Evolutionary conservation across 2,888 invertebrate genomes (phyloP), one percentile per base, ranked within the genome.

Genomic region (Orchesella flavescens): DNA sequence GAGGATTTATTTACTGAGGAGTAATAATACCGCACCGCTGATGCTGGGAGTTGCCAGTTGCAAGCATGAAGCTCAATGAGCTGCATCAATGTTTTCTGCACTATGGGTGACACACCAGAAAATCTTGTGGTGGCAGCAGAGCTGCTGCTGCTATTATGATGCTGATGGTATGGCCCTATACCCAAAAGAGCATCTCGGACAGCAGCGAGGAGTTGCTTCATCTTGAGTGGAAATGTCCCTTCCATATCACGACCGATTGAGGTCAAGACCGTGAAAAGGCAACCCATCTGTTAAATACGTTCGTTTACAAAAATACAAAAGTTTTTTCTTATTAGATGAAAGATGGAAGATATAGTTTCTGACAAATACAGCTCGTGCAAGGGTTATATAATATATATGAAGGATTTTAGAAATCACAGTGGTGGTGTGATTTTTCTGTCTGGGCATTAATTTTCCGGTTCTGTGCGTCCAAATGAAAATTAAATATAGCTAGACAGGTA

Each of bases 61-160:
- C 95, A 95, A 0, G 97, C 96, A 90, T 96, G 95, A 79, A 97
- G 92, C 90, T 97, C 97, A 88, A 97, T 96, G 80, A 97, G 92
- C 91, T 97, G 97, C 85, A 97, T 92, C 82, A 97, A 92, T 1
- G 96, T 96, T 90, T 95, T 95, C 88, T 95, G 93, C 85, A 95
- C 94, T 87, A 94, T 93, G 2, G 95, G 94, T 69, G 94, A 93
- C 53, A 89, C 83, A 76, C 86, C 85, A 19, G 94, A 94, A 46
- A 92, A 92, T 15, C 94, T 93, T 89, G 93, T 65, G 23, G 63
- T 57, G 13, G 55, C 19, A 9, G n/a, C 24, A 13, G 73, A 63
- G 21, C 34, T 57, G 68, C 19, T 21, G 17, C 34, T 34, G 44
- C n/a, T 46, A 21, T 43, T 9, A 24, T 21, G 2, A 66, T 76